Evolutionary conservation across 2,888 invertebrate species (phyloP), one percentile per base, ranked within the genome.

Genomic region (Villa cingulata): DNA sequence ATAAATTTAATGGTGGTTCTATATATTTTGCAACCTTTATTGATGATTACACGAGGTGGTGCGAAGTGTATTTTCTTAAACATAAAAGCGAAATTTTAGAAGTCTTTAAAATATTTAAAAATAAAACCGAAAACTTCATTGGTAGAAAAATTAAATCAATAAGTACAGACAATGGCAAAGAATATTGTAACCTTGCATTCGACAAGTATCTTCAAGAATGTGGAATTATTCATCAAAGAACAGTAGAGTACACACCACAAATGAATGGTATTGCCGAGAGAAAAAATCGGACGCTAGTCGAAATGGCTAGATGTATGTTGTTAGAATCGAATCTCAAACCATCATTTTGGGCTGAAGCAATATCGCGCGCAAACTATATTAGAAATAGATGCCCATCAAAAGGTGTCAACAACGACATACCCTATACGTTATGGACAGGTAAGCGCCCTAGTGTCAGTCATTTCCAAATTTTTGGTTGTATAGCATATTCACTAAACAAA

Each of bases 41-140:
- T 15, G 62, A 63, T 46, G 62, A 64, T 53, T 62, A 46, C 46
- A 58, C 58, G 6, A 50, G 57, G 39, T 62, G 55, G 41, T 56
- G 57, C 9, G 40, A 44, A 1, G 46, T 60, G 37, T 57, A 53
- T 48, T 40, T 62, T 1, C 16, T 61, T 9, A 41, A 39, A 27
- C n/a, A 48, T 17, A 49, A 50, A 44, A 48, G 29, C 4, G 52
- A 55, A 41, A 51, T 53, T 19, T 34, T 45, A 17, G 40, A 50
- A 23, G 46, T 37, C 29, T 43, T 56, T 2, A 45, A 47, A 20
- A 19, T 50, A 27, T 54, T 46, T 45, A 32, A 53, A 10, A 41
- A 37, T 37, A 47, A 53, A 27, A 43, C 48, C 17, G 45, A 50
- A 27, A 55, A 49, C 20, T 39, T 48, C 23, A 52, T 52, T 37